Evolutionary conservation across 2,113 vertebrate species (phyloP).

Genomic region (Onychostruthus taczanowskii): DNA sequence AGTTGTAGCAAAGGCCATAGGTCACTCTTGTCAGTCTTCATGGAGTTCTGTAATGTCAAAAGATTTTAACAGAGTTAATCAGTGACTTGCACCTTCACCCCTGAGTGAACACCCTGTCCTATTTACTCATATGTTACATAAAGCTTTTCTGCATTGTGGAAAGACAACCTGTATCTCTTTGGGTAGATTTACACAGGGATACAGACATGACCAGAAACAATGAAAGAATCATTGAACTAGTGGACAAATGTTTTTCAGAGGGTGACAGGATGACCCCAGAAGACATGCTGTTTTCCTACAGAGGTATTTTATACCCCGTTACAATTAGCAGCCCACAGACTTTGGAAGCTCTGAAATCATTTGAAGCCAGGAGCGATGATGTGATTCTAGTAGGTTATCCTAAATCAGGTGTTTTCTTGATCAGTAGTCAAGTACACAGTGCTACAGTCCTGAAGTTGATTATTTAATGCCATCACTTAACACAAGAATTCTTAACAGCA

Average conservation of each 20-base stretch:
- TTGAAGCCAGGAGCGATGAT: neutral
- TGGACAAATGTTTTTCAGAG: neutral
- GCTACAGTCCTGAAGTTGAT: neutral
- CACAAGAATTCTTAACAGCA: neutral
- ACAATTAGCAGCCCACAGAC: neutral
- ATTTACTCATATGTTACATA: neutral
- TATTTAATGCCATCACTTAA: neutral
- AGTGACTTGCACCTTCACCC: neutral
- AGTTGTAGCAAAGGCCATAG: neutral
- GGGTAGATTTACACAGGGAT: neutral
- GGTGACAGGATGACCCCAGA: neutral
- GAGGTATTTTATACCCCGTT: neutral
- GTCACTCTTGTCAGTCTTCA: neutral
- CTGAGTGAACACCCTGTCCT: neutral
- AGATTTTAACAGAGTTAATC: neutral
- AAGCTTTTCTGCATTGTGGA: neutral
- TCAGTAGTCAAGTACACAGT: neutral
- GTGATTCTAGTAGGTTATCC: slow-evolving; percentile 75
- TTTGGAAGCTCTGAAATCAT: slow-evolving; percentile 33
- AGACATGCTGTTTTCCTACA: neutral
- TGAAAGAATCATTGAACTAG: neutral
- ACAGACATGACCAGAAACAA: slow-evolving; percentile 1
- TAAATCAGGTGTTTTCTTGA: slow-evolving; percentile 64
- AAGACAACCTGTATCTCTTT: neutral
- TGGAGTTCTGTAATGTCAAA: neutral